Percentiles rank a stretch among this genome's conserved stretches.
phyloP scores from a whole-genome alignment of 2,113 vertebrate species.

The Psittacula cyanocephala region DNA sequence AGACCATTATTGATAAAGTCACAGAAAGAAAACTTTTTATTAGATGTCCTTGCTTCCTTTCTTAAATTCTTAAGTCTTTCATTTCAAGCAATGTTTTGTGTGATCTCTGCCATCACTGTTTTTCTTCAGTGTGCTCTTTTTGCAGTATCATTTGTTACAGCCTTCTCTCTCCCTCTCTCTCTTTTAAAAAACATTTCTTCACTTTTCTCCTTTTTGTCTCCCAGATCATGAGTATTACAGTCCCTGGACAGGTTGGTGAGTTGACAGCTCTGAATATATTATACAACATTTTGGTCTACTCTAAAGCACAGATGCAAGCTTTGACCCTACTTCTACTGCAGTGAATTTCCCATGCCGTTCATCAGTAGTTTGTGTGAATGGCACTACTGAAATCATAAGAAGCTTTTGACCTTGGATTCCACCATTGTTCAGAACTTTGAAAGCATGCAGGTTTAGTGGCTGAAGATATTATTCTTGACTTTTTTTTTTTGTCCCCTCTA shows the following conservation, averaged over 20 bases:
- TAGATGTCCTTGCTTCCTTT: neutral
- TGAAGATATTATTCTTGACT: neutral
- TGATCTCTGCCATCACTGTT: accelerated
- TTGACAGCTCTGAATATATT: neutral
- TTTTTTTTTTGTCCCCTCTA: neutral
- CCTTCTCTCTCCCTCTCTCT: neutral
- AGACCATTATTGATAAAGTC: neutral
- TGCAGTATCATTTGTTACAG: neutral
- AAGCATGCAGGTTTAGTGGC: neutral
- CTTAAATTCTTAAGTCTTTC: neutral
- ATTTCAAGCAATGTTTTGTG: neutral
- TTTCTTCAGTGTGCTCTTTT: neutral
- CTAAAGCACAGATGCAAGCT: neutral
- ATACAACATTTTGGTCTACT: neutral
- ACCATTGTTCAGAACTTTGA: neutral
- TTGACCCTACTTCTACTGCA: neutral
- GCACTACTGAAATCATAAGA: neutral
- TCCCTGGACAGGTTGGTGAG: neutral
- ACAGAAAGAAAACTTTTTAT: neutral
- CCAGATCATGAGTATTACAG: neutral
- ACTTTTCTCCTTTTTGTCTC: neutral
- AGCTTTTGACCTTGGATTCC: neutral
- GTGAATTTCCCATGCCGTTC: neutral
- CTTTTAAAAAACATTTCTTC: neutral
- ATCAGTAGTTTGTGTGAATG: neutral